Evolutionary conservation across 1,140 invertebrate genomes (phyloP).

Genomic region (Dreissena rostriformis): DNA sequence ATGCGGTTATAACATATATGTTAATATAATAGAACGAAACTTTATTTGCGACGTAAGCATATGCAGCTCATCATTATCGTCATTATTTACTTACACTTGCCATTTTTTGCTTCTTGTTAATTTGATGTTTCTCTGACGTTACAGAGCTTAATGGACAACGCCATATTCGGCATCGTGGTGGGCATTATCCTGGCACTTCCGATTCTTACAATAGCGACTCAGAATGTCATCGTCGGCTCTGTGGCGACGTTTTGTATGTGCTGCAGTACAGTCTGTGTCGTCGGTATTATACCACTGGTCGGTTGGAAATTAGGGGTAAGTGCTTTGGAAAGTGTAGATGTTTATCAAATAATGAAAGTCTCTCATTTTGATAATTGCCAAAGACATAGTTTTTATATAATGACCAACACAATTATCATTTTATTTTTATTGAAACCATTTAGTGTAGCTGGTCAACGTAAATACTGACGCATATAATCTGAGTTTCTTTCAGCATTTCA

Average conservation of each 20-base stretch:
- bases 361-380: neutral
- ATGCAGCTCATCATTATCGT: no score
- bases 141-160: slow-evolving; percentile 60
- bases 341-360: no score
- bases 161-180: slow-evolving; percentile 58
- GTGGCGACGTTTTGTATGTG: slow-evolving; percentile 64
- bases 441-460: neutral
- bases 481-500: no score
- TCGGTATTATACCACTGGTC: slow-evolving; percentile 62
- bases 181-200: slow-evolving; percentile 64
- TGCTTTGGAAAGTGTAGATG: no score
- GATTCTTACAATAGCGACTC: slow-evolving; percentile 64
- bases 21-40: no score
- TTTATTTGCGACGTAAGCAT: no score
- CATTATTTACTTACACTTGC: no score
- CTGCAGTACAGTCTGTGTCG: slow-evolving; percentile 65
- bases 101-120: no score
- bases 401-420: neutral
- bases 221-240: slow-evolving; percentile 65
- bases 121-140: slow-evolving; percentile 20
- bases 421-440: neutral
- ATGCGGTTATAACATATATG: no score
- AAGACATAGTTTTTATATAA: neutral
- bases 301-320: slow-evolving; percentile 70
- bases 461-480: no score